Evolutionary conservation across 2,888 invertebrate species (phyloP), one percentile per base, ranked within the genome.

Genomic region (Erebia aethiops): DNA sequence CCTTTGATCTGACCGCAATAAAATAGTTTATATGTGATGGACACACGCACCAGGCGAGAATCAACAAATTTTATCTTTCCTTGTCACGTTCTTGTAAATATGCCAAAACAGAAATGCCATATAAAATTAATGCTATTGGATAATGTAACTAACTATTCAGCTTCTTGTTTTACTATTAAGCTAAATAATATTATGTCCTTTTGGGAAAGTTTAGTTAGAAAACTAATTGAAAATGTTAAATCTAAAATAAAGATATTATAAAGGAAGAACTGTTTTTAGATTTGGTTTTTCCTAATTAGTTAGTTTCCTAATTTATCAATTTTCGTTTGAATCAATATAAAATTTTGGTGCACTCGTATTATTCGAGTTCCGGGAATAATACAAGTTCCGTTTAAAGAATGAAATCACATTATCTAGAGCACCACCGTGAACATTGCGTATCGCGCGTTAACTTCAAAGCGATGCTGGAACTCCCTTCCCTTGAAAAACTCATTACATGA

Each of bases 401-500:
- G 56, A 74, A 77, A 74, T 71, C 58, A 73, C 72, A 74, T 77
- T 78, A 78, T 77, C 72, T 74, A 72, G 70, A 76, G 72, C 73
- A 77, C 73, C 72, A 67, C 74, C 72, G 71, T 56, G 52, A 76
- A 67, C 71, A 69, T 72, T 79, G 80, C 80, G 76, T 76, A 82
- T 81, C 82, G 80, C 77, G 81, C 81, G 82, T 82, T 82, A 83
- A 81, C 84, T 86, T 85, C 85, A 88, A 87, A 87, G 83, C 80
- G 76, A 76, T 77, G 77, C 84, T 82, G 81, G 79, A 78, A 80
- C 80, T 80, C 83, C 85, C 85, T 80, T 82, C 82, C 84, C 82
- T 85, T 84, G 86, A 84, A 87, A 90, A 92, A 91, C 91, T 92
- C 91, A 91, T 92, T 91, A 91, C 87, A 87, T 83, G 82, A 86